Percentiles rank a stretch among this genome's conserved stretches.
phyloP scores from a whole-genome alignment of 2,888 invertebrate species.

The Ashinkailepas kermadecensis region DNA sequence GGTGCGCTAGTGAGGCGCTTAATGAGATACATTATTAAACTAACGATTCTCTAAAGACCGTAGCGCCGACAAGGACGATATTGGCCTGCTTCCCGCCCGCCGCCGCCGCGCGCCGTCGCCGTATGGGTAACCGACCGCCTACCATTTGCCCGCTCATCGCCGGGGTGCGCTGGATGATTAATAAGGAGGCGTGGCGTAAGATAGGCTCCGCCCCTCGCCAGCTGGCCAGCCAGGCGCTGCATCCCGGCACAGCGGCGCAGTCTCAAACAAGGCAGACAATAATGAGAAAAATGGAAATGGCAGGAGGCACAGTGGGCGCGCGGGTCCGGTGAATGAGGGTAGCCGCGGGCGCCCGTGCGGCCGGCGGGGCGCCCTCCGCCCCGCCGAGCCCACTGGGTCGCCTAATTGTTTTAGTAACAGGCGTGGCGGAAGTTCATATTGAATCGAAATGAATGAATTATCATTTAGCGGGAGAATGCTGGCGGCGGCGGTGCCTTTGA shows the following conservation, averaged over 20 bases:
- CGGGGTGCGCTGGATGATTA: constrained; percentile 11
- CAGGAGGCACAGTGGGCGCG: neutral
- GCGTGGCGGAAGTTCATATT: constrained; percentile 5
- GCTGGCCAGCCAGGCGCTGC: neutral
- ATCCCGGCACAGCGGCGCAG: neutral
- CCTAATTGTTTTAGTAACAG: constrained; percentile 7
- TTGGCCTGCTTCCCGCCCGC: neutral
- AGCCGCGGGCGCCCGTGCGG: neutral
- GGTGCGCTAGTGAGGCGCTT: constrained; percentile 17
- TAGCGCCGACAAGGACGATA: neutral
- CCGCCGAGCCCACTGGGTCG: neutral
- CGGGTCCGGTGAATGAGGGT: neutral
- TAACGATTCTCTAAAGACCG: constrained; percentile 17
- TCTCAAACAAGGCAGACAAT: neutral
- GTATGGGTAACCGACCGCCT: neutral
- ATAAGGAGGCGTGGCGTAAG: constrained; percentile 10
- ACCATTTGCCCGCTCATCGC: constrained; percentile 18
- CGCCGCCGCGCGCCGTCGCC: constrained; percentile 11
- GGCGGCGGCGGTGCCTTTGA: neutral
- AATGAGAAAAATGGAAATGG: constrained; percentile 22
- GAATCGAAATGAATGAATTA: constrained; percentile 20
- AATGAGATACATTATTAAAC: constrained; percentile 23
- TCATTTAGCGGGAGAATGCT: neutral
- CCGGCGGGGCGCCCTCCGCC: neutral
- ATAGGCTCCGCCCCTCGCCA: constrained; percentile 1